A percentile compares a stretch with the other conserved stretches of the same genome.
Conservation (phyloP, 2,888 invertebrate species). For the Cyclophora albipunctata region DNA sequence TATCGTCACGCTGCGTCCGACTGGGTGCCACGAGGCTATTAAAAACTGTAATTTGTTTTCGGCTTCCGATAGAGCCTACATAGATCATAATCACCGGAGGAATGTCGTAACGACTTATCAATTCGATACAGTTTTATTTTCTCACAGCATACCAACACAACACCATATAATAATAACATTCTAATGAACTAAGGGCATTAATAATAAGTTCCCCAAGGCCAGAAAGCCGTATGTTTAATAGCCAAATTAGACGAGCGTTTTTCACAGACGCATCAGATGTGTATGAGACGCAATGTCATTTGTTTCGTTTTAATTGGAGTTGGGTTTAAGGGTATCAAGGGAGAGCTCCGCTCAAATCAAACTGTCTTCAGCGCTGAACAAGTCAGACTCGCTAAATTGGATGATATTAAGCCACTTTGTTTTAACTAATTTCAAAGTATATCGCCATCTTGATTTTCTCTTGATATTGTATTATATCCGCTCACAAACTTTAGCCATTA, state of each 20-base stretch:
- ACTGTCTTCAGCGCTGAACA: slow-evolving; percentile 20
- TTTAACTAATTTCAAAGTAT: slow-evolving; percentile 10
- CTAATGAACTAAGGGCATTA: slow-evolving; percentile 14
- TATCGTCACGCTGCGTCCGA: slow-evolving; percentile 14
- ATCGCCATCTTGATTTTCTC: slow-evolving; percentile 6
- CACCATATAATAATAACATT: slow-evolving; percentile 5
- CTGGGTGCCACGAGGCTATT: slow-evolving; percentile 19
- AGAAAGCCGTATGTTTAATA: slow-evolving; percentile 8
- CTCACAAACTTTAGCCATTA: background rate
- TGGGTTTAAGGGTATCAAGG: slow-evolving; percentile 25
- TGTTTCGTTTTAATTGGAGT: slow-evolving; percentile 34
- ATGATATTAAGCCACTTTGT: slow-evolving; percentile 18
- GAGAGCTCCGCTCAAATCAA: slow-evolving; percentile 26
- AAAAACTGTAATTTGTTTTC: slow-evolving; percentile 51
- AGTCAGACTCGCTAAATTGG: slow-evolving; percentile 28
- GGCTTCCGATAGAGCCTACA: slow-evolving; percentile 44
- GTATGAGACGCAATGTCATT: slow-evolving; percentile 27
- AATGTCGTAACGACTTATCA: slow-evolving; percentile 53
- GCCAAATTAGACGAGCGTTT: slow-evolving; percentile 9
- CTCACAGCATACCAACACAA: slow-evolving; percentile 16
- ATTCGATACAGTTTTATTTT: slow-evolving; percentile 44
- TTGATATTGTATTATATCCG: slow-evolving; percentile 12
- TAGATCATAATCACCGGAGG: slow-evolving; percentile 46
- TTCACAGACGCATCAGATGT: slow-evolving; percentile 17
- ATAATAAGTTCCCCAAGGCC: slow-evolving; percentile 11